phyloP scores from a whole-genome alignment of 2,888 invertebrate species.

The Neoascia interrupta region DNA sequence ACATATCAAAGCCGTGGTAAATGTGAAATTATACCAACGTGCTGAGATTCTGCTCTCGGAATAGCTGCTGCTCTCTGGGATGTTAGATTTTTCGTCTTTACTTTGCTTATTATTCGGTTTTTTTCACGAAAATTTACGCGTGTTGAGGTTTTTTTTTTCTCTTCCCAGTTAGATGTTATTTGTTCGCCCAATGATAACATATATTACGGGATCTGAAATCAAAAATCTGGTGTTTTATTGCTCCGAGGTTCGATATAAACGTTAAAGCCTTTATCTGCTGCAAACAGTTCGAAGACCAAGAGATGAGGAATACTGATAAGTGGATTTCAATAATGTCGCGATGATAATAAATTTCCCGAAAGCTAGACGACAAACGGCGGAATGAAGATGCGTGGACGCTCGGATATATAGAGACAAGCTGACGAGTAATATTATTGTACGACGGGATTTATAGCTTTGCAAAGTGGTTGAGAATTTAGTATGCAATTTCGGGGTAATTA shows the following conservation, averaged over 20 bases:
- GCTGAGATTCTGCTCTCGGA: slow-evolving; percentile 24
- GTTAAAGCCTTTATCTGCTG: slow-evolving; percentile 27
- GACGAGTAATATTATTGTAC: slow-evolving; percentile 31
- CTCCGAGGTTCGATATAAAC: slow-evolving; percentile 33
- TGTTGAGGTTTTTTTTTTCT: slow-evolving; percentile 24
- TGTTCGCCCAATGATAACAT: slow-evolving; percentile 22
- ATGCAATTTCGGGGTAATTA: slow-evolving; percentile 38
- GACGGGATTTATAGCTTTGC: slow-evolving; percentile 41
- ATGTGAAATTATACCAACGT: slow-evolving; percentile 49
- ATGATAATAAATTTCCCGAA: slow-evolving; percentile 33
- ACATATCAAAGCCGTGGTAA: slow-evolving; percentile 65
- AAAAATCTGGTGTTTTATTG: slow-evolving; percentile 46
- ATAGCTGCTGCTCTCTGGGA: slow-evolving; percentile 16
- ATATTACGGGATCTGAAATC: slow-evolving; percentile 45
- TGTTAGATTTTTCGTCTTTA: slow-evolving; percentile 3
- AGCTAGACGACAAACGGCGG: neutral
- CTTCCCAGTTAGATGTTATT: neutral
- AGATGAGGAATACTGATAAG: slow-evolving; percentile 16
- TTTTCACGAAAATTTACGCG: slow-evolving; percentile 31
- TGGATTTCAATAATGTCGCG: slow-evolving; percentile 37
- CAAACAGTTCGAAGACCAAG: neutral
- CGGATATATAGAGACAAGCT: slow-evolving; percentile 8
- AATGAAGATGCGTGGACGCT: neutral
- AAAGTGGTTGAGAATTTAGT: slow-evolving; percentile 55
- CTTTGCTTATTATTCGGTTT: slow-evolving; percentile 7